phyloP scores from a whole-genome alignment of 2,888 invertebrate species.

The Phragmatobia fuliginosa region DNA sequence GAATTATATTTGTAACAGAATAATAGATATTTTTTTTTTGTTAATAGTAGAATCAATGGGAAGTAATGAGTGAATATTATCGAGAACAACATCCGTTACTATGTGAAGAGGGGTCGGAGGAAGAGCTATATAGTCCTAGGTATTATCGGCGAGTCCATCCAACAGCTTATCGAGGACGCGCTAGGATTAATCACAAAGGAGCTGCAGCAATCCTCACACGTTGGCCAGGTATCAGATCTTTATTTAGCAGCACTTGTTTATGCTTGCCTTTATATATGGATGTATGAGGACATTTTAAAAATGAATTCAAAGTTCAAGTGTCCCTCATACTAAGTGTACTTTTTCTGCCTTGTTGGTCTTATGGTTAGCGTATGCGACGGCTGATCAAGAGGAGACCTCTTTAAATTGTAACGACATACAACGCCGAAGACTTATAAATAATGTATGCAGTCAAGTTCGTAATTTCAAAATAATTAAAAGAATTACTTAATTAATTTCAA shows the following conservation, averaged over 20 bases:
- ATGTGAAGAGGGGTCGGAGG: constrained; percentile 71
- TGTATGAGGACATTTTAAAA: background rate
- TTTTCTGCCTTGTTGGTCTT: no score
- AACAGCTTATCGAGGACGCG: constrained; percentile 58
- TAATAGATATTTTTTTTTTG: constrained; percentile 32
- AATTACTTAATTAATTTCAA: no score
- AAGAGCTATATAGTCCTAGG: constrained; percentile 64
- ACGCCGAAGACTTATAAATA: no score
- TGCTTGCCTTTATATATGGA: background rate
- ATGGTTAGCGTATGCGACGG: no score
- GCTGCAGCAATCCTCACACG: constrained; percentile 70
- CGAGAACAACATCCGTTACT: constrained; percentile 75
- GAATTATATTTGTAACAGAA: constrained; percentile 10
- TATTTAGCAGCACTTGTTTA: background rate
- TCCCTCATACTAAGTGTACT: no score
- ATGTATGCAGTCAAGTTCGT: no score
- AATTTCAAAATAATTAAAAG: no score
- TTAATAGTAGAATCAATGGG: constrained; percentile 63
- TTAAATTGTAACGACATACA: no score
- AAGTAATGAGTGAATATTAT: constrained; percentile 72
- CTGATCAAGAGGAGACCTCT: no score
- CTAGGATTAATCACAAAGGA: constrained; percentile 66
- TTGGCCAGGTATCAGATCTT: constrained; percentile 72
- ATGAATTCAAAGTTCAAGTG: background rate
- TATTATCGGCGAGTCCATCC: constrained; percentile 57